phyloP scores from a whole-genome alignment of 2,797 vertebrate species.

The Epinephelus coioides region DNA sequence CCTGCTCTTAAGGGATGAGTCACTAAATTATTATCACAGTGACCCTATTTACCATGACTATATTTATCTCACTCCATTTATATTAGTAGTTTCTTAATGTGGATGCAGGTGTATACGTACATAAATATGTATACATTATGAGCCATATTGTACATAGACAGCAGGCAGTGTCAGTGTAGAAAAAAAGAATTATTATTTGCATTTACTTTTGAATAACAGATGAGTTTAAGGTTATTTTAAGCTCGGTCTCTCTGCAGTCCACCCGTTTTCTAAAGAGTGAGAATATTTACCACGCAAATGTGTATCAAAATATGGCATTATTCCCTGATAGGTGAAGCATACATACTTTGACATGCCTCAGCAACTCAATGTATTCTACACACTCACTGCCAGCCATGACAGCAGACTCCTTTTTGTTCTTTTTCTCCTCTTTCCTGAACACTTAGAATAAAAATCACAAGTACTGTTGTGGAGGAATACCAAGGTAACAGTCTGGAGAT shows the following conservation, averaged over 20 bases:
- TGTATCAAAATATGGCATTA: constrained; percentile 85
- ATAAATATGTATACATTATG: constrained; percentile 5
- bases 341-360: constrained; percentile 82
- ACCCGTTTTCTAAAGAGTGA: constrained; percentile 37
- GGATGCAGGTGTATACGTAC: constrained; percentile 11
- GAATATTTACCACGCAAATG: constrained; percentile 82
- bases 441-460: constrained; percentile 87
- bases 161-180: constrained; percentile 1
- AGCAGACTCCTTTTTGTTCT: constrained; percentile 78
- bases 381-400: constrained; percentile 82
- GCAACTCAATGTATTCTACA: constrained; percentile 83
- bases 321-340: constrained; percentile 84
- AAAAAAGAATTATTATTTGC: constrained; percentile 23
- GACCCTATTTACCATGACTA: constrained; percentile 35
- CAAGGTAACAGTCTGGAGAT: constrained; percentile 88
- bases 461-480: constrained; percentile 85
- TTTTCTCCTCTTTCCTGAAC: constrained; percentile 76
- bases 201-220: constrained; percentile 31
- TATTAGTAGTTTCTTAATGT: constrained; percentile 13
- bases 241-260: constrained; percentile 17
- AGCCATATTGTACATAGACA: constrained; percentile 9
- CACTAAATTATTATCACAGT: constrained; percentile 32
- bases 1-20: constrained; percentile 41
- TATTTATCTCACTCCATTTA: constrained; percentile 28
- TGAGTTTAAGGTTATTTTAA: constrained; percentile 35